phyloP scores from a whole-genome alignment of 2,888 invertebrate genomes.

The Habroteleia sp. region DNA sequence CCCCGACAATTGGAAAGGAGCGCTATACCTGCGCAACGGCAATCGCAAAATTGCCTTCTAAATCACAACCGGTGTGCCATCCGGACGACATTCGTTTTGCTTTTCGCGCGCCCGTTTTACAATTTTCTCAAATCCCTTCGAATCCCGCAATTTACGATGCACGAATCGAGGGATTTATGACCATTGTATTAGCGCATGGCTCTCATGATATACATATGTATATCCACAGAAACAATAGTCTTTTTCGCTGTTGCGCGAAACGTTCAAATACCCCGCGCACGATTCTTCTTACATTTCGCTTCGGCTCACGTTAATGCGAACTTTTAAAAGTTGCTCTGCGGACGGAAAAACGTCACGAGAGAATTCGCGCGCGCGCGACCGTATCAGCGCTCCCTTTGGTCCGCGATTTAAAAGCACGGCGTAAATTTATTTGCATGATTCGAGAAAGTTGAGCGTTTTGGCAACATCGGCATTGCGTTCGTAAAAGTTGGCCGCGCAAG shows the following conservation, averaged over 20 bases:
- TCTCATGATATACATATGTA: slow-evolving; percentile 55
- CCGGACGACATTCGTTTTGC: slow-evolving; percentile 35
- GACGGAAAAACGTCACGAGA: slow-evolving; percentile 30
- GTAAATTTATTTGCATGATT: slow-evolving; percentile 21
- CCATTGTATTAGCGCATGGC: slow-evolving; percentile 49
- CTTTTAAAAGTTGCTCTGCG: slow-evolving; percentile 14
- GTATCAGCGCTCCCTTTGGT: slow-evolving; percentile 7
- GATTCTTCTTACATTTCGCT: slow-evolving; percentile 36
- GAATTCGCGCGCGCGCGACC: not conserved
- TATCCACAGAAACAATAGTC: slow-evolving; percentile 30
- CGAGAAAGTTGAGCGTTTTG: slow-evolving; percentile 23
- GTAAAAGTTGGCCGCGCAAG: slow-evolving; percentile 7
- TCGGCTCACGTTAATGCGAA: slow-evolving; percentile 28
- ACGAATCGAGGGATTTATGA: slow-evolving; percentile 60
- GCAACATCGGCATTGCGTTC: not conserved
- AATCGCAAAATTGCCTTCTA: slow-evolving; percentile 52
- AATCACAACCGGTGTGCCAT: slow-evolving; percentile 40
- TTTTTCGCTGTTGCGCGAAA: slow-evolving; percentile 44
- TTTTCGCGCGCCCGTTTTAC: slow-evolving; percentile 51
- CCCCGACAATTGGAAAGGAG: slow-evolving; percentile 37
- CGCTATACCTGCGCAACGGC: slow-evolving; percentile 15
- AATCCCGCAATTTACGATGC: slow-evolving; percentile 61
- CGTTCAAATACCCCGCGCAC: slow-evolving; percentile 36
- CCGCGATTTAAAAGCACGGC: slow-evolving; percentile 19
- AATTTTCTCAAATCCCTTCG: slow-evolving; percentile 60